Conservation (phyloP, 2,797 vertebrate species). For the Choloepus didactylus region DNA sequence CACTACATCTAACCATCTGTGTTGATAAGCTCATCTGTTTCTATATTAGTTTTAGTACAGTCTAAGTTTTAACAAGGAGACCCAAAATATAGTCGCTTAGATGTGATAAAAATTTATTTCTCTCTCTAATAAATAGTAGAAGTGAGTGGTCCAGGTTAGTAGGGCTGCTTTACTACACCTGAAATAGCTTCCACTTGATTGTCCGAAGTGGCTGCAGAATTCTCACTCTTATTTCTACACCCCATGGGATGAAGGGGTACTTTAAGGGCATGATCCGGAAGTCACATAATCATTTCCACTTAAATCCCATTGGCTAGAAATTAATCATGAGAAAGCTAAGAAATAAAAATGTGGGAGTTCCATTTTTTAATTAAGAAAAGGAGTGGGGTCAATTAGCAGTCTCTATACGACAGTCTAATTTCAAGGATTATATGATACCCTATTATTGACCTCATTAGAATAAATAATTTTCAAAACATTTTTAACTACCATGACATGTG, state of each 20-base stretch:
- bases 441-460: background rate
- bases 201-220: slow-evolving; percentile 12
- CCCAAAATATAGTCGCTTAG: background rate
- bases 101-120: slow-evolving; percentile 22
- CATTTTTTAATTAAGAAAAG: background rate
- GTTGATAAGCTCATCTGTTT: slow-evolving; percentile 11
- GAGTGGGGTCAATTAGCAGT: background rate
- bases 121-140: slow-evolving; percentile 28
- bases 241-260: background rate
- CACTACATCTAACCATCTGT: slow-evolving; percentile 18
- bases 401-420: background rate
- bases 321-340: background rate
- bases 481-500: slow-evolving; percentile 28
- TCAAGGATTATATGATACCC: background rate
- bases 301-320: background rate
- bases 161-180: background rate
- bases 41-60: slow-evolving; percentile 30
- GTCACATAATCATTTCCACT: background rate
- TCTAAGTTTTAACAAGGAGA: slow-evolving; percentile 39
- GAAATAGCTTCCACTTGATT: background rate
- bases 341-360: background rate
- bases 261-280: slow-evolving; percentile 12
- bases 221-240: background rate
- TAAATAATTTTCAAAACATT: slow-evolving; percentile 40
- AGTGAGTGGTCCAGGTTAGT: background rate